A percentile compares a stretch with the other conserved stretches of the same genome.
Conservation (phyloP, 2,113 vertebrate species). For the Butastur rufipennis region DNA sequence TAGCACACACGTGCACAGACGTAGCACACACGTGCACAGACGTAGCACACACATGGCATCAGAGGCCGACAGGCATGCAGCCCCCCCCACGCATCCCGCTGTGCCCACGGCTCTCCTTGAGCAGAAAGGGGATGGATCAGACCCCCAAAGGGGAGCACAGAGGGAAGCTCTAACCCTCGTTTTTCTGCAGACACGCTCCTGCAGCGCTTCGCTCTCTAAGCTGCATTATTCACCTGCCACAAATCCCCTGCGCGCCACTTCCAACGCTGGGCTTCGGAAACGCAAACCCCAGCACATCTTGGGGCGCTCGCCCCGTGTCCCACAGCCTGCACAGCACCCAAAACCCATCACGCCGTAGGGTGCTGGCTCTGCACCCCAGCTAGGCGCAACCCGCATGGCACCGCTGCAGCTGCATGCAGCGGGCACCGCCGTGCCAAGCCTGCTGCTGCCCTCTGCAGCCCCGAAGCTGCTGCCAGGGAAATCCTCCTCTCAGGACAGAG, state of each 20-base stretch:
- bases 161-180: background rate
- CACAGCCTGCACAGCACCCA: background rate
- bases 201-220: background rate
- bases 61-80: no score
- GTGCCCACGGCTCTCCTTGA: background rate
- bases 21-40: no score
- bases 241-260: background rate
- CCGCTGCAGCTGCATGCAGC: background rate
- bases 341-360: accelerated
- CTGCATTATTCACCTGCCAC: background rate
- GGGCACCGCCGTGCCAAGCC: background rate
- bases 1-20: no score
- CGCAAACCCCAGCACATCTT: accelerated
- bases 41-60: accelerated
- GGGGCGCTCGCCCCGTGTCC: accelerated
- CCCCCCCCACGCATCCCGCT: background rate
- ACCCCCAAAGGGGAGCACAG: background rate
- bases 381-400: background rate
- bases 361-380: background rate
- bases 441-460: slow-evolving; percentile 48
- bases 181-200: background rate
- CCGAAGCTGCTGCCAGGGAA: background rate
- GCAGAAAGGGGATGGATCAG: background rate
- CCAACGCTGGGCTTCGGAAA: background rate
- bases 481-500: background rate